These are phyloP conservation scores for Crotalus helleri DNA, from an alignment of 2,113 vertebrate genomes.

Conservation along the genomic window DNA sequence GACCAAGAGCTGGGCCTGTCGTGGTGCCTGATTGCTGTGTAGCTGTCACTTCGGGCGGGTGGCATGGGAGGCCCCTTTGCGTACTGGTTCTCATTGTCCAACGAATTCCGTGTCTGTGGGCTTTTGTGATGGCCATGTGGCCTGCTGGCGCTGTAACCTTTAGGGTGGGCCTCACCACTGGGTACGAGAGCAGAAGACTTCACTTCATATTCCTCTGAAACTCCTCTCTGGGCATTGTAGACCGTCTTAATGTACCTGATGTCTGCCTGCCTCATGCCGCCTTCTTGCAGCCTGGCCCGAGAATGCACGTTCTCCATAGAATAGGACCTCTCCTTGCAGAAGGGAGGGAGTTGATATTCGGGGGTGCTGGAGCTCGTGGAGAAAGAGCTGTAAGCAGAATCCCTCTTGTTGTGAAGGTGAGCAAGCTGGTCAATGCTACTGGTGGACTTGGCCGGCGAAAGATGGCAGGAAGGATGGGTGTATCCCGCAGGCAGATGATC, in stretches of 20 bases:
- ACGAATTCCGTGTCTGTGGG: slow-evolving; percentile 65
- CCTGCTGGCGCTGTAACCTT: slow-evolving; percentile 47
- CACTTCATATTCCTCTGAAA: slow-evolving; percentile 82
- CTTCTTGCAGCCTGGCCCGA: slow-evolving; percentile 61
- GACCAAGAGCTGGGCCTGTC: slow-evolving; percentile 85
- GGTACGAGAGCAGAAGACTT: slow-evolving; percentile 67
- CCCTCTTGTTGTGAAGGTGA: slow-evolving; percentile 90
- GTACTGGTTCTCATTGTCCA: slow-evolving; percentile 62
- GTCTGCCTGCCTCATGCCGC: slow-evolving; percentile 82
- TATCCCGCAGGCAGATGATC: slow-evolving; percentile 80
- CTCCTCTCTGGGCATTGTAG: slow-evolving; percentile 76
- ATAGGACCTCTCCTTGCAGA: slow-evolving; percentile 77
- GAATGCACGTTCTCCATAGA: slow-evolving; percentile 74
- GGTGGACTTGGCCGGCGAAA: slow-evolving; percentile 88
- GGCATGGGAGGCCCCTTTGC: slow-evolving; percentile 77
- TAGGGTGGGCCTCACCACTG: slow-evolving; percentile 47
- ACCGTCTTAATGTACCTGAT: slow-evolving; percentile 80
- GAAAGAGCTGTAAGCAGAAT: slow-evolving; percentile 95
- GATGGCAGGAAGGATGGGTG: slow-evolving; percentile 76
- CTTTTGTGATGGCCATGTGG: slow-evolving; percentile 64
- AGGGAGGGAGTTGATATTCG: slow-evolving; percentile 74
- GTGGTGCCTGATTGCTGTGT: slow-evolving; percentile 79
- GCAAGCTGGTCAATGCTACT: slow-evolving; percentile 89
- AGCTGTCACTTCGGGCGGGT: slow-evolving; percentile 90
- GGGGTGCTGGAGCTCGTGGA: slow-evolving; percentile 93